These are phyloP conservation scores for Dasypolia templi DNA, from an alignment of 2,888 invertebrate genomes.

Conservation along the genomic window DNA sequence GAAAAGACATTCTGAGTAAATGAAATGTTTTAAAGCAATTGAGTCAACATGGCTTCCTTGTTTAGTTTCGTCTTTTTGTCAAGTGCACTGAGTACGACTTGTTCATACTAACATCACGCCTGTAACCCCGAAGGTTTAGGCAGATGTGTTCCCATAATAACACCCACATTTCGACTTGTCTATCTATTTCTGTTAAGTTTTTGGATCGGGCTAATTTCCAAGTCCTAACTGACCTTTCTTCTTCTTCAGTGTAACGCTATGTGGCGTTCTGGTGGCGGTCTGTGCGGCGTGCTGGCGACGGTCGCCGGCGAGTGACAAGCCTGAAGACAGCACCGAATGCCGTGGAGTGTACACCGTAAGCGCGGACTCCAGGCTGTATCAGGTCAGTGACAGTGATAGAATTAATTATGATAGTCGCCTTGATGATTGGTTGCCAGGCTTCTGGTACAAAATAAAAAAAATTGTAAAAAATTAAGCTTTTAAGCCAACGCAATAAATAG, in stretches of 20 bases:
- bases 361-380: conserved; percentile 78
- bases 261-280: conserved; percentile 94
- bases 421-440: too few relatives aligned
- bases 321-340: conserved; percentile 79
- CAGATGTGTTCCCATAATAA: too few relatives aligned
- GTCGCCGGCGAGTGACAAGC: conserved; percentile 80
- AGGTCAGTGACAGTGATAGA: conserved; percentile 72
- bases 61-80: background rate
- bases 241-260: conserved; percentile 93
- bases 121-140: too few relatives aligned
- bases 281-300: conserved; percentile 94
- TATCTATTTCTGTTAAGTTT: background rate
- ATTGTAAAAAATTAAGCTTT: too few relatives aligned
- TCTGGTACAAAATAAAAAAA: too few relatives aligned
- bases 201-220: background rate
- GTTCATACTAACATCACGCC: background rate
- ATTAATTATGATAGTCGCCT: background rate
- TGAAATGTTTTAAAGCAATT: conserved; percentile 16
- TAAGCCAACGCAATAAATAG: too few relatives aligned
- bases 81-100: background rate
- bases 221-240: conserved; percentile 66
- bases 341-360: conserved; percentile 86
- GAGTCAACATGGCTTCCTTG: background rate
- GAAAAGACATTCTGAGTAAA: conserved; percentile 1
- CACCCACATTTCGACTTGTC: background rate